A percentile compares a stretch with the other conserved stretches of the same genome.
These are phyloP conservation scores for Crotophaga sulcirostris DNA, from an alignment of 2,113 vertebrate species.

Conservation along the genomic window DNA sequence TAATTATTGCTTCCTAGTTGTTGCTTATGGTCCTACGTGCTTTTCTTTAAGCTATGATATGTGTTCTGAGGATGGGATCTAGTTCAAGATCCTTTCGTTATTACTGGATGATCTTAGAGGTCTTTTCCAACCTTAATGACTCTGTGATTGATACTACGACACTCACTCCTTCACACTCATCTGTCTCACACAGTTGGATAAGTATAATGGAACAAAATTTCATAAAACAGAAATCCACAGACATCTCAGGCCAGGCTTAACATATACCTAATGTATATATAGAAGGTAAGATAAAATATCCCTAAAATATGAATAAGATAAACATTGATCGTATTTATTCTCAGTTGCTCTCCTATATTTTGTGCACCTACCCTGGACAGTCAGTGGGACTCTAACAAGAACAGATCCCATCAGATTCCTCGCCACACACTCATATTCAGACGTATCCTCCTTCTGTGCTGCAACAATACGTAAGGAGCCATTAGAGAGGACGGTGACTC, in stretches of 20 bases:
- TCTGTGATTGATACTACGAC: background rate
- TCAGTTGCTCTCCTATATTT: background rate
- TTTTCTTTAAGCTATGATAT: background rate
- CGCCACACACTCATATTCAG: constrained; percentile 90
- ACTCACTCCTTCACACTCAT: background rate
- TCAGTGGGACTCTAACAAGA: constrained; percentile 80
- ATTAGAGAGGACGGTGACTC: constrained; percentile 79
- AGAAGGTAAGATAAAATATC: background rate
- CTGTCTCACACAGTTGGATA: background rate
- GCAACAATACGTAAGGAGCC: constrained; percentile 82
- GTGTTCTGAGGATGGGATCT: background rate
- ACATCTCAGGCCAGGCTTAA: background rate
- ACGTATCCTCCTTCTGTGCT: constrained; percentile 86
- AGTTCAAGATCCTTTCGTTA: background rate
- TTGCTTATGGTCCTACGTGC: background rate
- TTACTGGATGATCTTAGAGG: background rate
- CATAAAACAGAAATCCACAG: background rate
- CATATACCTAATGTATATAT: background rate
- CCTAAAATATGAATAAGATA: background rate
- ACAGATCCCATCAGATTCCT: constrained; percentile 90
- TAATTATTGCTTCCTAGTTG: background rate
- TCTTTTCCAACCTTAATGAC: too few species aligned
- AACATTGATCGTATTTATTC: background rate
- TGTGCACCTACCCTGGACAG: constrained; percentile 83
- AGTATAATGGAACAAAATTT: background rate